Percentiles rank a stretch among this genome's conserved stretches.
Conservation (phyloP, 2,113 vertebrate genomes). For the Vimba vimba region DNA sequence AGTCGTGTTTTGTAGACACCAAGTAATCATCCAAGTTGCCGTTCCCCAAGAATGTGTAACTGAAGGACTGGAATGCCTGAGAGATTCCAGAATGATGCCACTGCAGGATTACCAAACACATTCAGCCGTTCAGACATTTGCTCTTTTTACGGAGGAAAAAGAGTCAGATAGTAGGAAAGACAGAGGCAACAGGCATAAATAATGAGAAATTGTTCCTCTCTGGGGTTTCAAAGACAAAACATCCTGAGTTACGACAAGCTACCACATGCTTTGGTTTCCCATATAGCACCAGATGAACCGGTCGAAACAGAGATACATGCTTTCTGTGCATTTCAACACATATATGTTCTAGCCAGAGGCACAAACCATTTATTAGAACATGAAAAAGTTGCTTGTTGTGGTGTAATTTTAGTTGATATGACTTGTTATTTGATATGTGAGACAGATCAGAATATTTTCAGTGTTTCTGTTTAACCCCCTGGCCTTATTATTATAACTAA, state of each 20-base stretch:
- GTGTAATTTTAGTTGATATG: slow-evolving; percentile 7
- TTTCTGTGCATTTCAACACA: not conserved
- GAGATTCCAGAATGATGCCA: not conserved
- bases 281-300: not conserved
- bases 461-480: not conserved
- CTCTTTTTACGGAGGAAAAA: not conserved
- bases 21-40: not conserved
- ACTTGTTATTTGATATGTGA: not conserved
- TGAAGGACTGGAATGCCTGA: not conserved
- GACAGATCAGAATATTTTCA: not conserved
- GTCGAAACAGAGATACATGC: not conserved
- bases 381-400: slow-evolving; percentile 20
- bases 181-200: not conserved
- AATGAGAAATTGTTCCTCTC: not conserved
- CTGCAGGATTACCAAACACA: not conserved
- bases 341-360: not conserved
- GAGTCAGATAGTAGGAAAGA: not conserved
- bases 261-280: not conserved
- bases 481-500: not conserved
- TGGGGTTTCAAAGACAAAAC: slow-evolving; percentile 2
- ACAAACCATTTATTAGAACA: not conserved
- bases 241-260: slow-evolving; percentile 1
- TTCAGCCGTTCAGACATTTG: not conserved
- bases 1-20: not conserved
- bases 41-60: not conserved